Base-by-base conservation (phyloP, 1,140 invertebrate genomes). In the Tribolium castaneum region DNA sequence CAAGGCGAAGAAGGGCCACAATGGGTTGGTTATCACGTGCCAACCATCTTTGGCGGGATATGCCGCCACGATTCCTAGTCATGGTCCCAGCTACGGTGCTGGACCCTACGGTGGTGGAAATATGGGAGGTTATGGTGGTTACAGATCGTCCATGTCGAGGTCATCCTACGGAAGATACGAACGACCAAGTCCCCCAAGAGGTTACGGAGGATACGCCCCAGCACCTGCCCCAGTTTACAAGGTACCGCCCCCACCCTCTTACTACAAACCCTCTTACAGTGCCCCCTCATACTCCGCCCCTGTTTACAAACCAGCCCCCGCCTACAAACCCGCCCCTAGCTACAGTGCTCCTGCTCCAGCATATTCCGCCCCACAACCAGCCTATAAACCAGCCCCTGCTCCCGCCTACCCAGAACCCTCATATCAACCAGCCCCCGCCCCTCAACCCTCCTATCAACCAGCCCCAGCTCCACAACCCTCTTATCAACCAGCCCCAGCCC, bases 41-140 rank as follows among this genome's bases (percentile, higher is more conserved):
- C 85, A 86, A 79, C 86, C 86, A 6, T 83, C 83, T 52, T 80
- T 86, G 34, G 85, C 84, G 10, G 86, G 86, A 13, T 86, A 86
- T 66, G 82, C 85, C 13, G 76, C 79, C 30, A 76, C 50, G 12
- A 14, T 76, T 25, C 80, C 71, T 9, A 51, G 54, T 25, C 19
- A 75, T 70, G 59, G 9, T 1, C 30, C 70, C 5, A 52, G 34
- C 3, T 56, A 75, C 74, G 79, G 76, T 34, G 19, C 7, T 62
- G 75, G 77, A 56, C 25, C 25, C 5, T 59, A 75, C 70, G 79
- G 78, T 75, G 79, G 78, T 19, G 78, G 76, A 70, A 49, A 76
- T 10, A 6, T 13, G 6, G 70, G 77, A 30, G 45, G 35, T 39
- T 79, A 75, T 70, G 78, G 78, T 35, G 78, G 72, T 25, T 59